A percentile compares a stretch with the other conserved stretches of the same genome.
phyloP scores from a whole-genome alignment of 1,140 invertebrate species.

The Hypothenemus hampei region DNA sequence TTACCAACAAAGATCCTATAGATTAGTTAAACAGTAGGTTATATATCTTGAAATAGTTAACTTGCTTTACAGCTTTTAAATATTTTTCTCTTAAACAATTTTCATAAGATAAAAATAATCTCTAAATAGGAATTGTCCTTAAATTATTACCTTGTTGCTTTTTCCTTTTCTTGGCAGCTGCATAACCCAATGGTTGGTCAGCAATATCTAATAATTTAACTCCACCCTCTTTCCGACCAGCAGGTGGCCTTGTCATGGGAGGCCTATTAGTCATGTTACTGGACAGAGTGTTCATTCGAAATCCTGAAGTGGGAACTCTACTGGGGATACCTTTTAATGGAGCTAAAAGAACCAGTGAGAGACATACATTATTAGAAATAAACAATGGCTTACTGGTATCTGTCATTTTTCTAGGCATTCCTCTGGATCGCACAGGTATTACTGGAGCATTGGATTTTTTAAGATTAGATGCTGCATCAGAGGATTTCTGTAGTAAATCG shows the following conservation, averaged over 20 bases:
- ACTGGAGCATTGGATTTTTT: slow-evolving; percentile 86
- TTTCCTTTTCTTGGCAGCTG: slow-evolving; percentile 54
- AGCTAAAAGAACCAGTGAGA: slow-evolving; percentile 51
- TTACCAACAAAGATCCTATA: too few relatives aligned
- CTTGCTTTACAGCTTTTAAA: too few relatives aligned
- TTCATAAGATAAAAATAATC: too few relatives aligned
- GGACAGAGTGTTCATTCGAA: slow-evolving; percentile 56
- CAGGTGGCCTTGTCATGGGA: slow-evolving; percentile 49
- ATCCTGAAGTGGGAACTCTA: slow-evolving; percentile 63
- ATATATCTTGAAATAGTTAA: too few relatives aligned
- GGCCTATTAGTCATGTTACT: slow-evolving; percentile 47
- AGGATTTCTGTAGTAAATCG: slow-evolving; percentile 86
- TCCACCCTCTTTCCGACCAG: slow-evolving; percentile 77
- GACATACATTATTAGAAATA: background rate
- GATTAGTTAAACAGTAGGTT: too few relatives aligned
- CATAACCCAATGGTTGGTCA: slow-evolving; percentile 78
- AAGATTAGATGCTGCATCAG: slow-evolving; percentile 80
- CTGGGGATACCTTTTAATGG: slow-evolving; percentile 87
- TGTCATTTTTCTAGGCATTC: slow-evolving; percentile 95
- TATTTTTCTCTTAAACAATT: too few relatives aligned
- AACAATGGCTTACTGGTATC: slow-evolving; percentile 70
- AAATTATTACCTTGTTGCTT: slow-evolving; percentile 57
- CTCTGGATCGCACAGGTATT: slow-evolving; percentile 84
- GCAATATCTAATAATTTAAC: slow-evolving; percentile 90
- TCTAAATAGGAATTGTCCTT: too few relatives aligned